Evolutionary conservation across 2,888 invertebrate species (phyloP).

Genomic region (Stratiomys singularior): DNA sequence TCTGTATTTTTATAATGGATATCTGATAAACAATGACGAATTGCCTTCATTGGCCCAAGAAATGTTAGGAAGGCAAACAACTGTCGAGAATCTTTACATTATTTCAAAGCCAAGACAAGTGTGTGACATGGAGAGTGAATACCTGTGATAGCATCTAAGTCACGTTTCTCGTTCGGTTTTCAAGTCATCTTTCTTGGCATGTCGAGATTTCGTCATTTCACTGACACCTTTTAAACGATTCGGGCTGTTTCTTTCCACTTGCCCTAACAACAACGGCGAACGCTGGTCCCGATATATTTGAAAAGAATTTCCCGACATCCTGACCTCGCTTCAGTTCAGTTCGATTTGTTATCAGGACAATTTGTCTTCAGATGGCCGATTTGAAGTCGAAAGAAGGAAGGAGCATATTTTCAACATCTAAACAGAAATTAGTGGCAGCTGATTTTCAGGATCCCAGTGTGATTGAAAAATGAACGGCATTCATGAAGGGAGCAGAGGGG

Average conservation of each 20-base stretch:
- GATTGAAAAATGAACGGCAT: no score
- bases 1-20: no score
- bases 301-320: neutral
- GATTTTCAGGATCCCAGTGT: no score
- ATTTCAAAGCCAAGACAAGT: neutral
- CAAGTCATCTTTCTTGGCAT: no score
- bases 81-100: neutral
- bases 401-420: no score
- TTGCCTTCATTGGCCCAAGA: no score
- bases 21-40: no score
- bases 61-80: neutral
- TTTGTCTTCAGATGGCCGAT: slow-evolving; percentile 12
- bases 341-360: neutral
- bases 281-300: neutral
- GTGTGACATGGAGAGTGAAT: neutral
- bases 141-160: slow-evolving; percentile 30
- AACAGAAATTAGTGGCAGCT: no score
- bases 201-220: slow-evolving; percentile 16
- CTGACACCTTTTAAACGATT: neutral
- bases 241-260: neutral
- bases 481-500: no score
- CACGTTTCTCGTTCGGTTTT: slow-evolving; percentile 8
- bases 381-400: neutral
- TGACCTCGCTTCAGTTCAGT: neutral
- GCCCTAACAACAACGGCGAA: neutral